A percentile compares a stretch with the other conserved stretches of the same genome.
These are phyloP conservation scores for Catostomus latipinnis DNA, from an alignment of 2,797 vertebrate species.

Conservation along the genomic window DNA sequence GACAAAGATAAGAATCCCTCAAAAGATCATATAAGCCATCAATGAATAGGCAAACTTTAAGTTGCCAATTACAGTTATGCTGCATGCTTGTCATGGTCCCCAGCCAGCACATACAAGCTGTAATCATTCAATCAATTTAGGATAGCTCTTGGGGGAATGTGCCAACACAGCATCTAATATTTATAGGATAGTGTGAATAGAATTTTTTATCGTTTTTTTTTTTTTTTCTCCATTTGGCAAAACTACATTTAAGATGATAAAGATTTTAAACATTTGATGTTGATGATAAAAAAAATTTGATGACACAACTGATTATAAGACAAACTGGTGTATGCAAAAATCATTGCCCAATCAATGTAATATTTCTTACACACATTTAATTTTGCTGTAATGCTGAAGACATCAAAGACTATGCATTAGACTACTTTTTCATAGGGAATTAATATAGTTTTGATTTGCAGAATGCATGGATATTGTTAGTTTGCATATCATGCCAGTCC, in stretches of 20 bases:
- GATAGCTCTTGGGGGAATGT: neutral
- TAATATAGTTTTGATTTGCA: neutral
- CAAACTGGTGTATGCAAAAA: neutral
- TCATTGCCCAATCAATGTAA: neutral
- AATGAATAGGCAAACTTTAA: slow-evolving; percentile 1
- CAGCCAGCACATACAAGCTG: neutral
- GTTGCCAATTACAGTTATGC: neutral
- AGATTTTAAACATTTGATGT: neutral
- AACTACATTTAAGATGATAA: neutral
- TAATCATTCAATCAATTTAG: slow-evolving; percentile 5
- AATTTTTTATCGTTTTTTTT: neutral
- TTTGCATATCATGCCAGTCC: neutral
- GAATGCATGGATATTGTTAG: neutral
- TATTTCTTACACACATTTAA: neutral
- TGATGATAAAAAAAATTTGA: neutral
- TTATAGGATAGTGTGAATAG: neutral
- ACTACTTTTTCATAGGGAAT: neutral
- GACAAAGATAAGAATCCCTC: too few species aligned
- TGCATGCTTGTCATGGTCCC: slow-evolving; percentile 2
- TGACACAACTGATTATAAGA: neutral
- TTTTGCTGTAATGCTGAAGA: neutral
- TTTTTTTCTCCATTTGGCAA: neutral
- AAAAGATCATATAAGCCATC: too few species aligned
- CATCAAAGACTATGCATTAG: too few species aligned
- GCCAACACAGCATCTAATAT: neutral